Base-by-base conservation (phyloP, 2,113 vertebrate genomes). In the Podarcis cretensis region DNA sequence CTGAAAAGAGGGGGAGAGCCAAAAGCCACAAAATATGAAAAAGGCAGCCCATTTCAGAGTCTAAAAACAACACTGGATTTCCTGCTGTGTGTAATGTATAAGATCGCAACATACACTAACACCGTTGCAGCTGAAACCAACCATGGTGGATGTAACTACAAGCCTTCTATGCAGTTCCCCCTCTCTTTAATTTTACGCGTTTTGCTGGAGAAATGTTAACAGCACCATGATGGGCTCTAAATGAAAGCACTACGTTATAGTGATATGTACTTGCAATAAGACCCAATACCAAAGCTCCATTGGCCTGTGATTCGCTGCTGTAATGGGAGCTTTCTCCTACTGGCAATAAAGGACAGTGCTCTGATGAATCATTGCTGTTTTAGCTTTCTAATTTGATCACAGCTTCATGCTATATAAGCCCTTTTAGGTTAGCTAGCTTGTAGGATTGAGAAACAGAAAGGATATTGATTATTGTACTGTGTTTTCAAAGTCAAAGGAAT, bases 211-310 rank as follows among this genome's bases (percentile, higher is more conserved):
- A 91, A 91, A 35, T 92, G 76, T 66, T 85, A 93, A 76, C 87
- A 95, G 81, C 85, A 85, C 92, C 93, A 93, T 84, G 83, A 95
- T 91, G 91, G 89, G 48, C 54, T 96, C 90, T 94, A 96, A 97
- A 96, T 97, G 93, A 97, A 96, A 97, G 87, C 80, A 95, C 87
- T 96, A 95, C 94, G 84, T 97, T 96, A 95, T 27, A 93, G 87
- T 96, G 94, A 96, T 94, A 94, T 94, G 89, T 94, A 93, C 89
- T 65, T 86, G 91, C 94, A 96, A 96, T 96, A 97, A 96, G 91
- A 96, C 79, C 88, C 81, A 91, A 27, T 91, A 91, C 89, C 95
- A 95, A 95, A 94, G 88, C 76, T 89, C 89, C 85, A 94, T 81
- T 94, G 48, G 54, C 78, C 37, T 71, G 71, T 94, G 91, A 94